Percentiles rank a stretch among this genome's conserved stretches.
Evolutionary conservation across 35 echinoderm and acorn worm species (phyloP).

Genomic region (Holothuria glaberrima): DNA sequence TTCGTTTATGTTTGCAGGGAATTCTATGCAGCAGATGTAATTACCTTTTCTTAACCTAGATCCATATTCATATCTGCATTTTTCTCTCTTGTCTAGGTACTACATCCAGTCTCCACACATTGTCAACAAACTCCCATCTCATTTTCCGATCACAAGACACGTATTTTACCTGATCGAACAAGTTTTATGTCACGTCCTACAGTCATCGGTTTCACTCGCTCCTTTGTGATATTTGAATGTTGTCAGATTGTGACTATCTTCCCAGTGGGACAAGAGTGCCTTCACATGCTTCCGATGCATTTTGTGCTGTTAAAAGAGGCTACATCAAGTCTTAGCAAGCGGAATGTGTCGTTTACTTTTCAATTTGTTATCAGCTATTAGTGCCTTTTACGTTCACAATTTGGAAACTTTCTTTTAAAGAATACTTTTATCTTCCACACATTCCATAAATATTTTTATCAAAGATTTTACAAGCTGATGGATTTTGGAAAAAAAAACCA

Average conservation of each 20-base stretch:
- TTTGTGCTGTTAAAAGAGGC: background rate
- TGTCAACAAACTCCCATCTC: conserved; percentile 73
- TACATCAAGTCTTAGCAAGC: background rate
- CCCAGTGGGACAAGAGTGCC: background rate
- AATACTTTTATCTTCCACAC: too few relatives aligned
- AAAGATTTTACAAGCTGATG: too few relatives aligned
- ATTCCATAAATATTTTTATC: too few relatives aligned
- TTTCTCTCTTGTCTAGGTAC: conserved; percentile 65
- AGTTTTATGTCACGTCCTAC: conserved; percentile 86
- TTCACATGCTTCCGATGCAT: background rate
- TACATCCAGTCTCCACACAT: conserved; percentile 96
- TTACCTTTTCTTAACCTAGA: too few relatives aligned
- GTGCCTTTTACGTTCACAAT: too few relatives aligned
- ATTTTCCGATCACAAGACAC: conserved; percentile 83
- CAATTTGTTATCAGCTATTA: background rate
- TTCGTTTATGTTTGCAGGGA: background rate
- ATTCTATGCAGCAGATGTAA: background rate
- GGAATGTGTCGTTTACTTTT: background rate
- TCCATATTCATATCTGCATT: background rate
- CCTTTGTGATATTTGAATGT: background rate
- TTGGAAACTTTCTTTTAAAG: too few relatives aligned
- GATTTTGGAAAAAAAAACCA: too few relatives aligned
- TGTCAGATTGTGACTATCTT: background rate
- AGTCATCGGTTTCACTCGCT: conserved; percentile 44
- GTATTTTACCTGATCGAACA: conserved; percentile 85